Evolutionary conservation across 92 coral and sea anemone genomes (phyloP).

Genomic region (Epizoanthus scotinus): DNA sequence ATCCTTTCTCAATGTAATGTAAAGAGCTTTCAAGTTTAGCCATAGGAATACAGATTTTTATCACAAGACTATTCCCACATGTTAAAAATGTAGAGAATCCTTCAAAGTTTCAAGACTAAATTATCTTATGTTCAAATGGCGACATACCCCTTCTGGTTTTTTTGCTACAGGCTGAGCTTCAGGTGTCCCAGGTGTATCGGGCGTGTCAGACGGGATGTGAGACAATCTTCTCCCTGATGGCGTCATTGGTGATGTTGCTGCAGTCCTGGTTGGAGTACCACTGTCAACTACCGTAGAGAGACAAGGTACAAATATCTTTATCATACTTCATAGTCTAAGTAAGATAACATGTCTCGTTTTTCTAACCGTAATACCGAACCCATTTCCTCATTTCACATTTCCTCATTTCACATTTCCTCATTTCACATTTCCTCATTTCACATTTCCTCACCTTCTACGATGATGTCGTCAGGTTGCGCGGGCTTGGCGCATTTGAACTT

Average conservation of each 20-base stretch:
- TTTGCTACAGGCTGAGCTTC: neutral
- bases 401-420: neutral
- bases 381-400: neutral
- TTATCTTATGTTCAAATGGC: neutral
- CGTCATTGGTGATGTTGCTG: slow-evolving; percentile 10
- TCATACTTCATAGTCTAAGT: no score
- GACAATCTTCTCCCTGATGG: slow-evolving; percentile 25
- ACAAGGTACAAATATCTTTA: neutral
- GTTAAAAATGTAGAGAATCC: no score
- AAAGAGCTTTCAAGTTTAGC: no score
- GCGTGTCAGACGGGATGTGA: slow-evolving; percentile 24
- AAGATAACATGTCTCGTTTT: no score
- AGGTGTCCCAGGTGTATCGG: slow-evolving; percentile 8
- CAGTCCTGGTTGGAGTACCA: slow-evolving; percentile 23
- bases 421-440: neutral
- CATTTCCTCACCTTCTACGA: slow-evolving; percentile 15
- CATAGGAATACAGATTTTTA: no score
- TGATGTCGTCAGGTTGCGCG: slow-evolving; percentile 15
- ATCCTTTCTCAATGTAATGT: no score
- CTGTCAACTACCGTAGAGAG: neutral
- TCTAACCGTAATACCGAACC: no score
- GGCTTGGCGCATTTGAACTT: slow-evolving; percentile 77
- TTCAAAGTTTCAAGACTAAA: neutral
- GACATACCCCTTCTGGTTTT: slow-evolving; percentile 5
- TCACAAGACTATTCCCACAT: no score